Base-by-base conservation (phyloP, 1,140 invertebrate genomes). In the Penaeus chinensis region DNA sequence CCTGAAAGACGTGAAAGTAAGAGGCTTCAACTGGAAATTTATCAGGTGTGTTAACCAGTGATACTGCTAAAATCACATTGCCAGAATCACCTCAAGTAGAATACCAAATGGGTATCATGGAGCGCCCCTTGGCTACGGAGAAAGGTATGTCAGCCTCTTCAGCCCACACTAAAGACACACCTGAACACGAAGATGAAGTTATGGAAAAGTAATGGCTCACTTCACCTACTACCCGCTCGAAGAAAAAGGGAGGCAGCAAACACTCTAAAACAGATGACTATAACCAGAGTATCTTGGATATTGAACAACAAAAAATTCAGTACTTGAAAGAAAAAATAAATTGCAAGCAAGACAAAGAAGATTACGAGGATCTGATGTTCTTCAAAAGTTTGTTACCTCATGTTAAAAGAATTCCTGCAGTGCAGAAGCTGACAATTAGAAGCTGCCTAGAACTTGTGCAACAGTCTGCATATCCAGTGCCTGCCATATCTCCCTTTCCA, bases 321-420 rank as follows among this genome's bases (percentile, higher is more conserved):
- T 65, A 89, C 60, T 84, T 88, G 27, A 42, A 42, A 66, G 66
- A 88, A 83, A 89, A 42, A 80, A 42, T 78, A 63, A 79, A 79
- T 11, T 84, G n/a, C 32, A 62, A 19, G 32, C 78, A 37, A 54
- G 60, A 27, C n/a, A 80, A 60, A 27, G 76, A 54, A 80, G 87
- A 89, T 8, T 71, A 89, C 22, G 82, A 89, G 27, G 87, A 89
- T 80, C 80, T 85, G 42, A 66, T 85, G 82, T 89, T 89, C 82
- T 78, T 84, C 54, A 89, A 66, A 63, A 89, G 87, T 47, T 42
- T 85, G 76, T 27, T 89, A 32, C 82, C 76, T 32, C 87, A 89
- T 79, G 82, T 84, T n/a, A 78, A 89, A 85, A 81, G 11, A 84
- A 89, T 89, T 80, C 82, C 87, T 11, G 76, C 10, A 24, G 20